A percentile compares a stretch with the other conserved stretches of the same genome.
Evolutionary conservation across 1,140 invertebrate species (phyloP).

Genomic region (Pseudachorutes palmiensis): DNA sequence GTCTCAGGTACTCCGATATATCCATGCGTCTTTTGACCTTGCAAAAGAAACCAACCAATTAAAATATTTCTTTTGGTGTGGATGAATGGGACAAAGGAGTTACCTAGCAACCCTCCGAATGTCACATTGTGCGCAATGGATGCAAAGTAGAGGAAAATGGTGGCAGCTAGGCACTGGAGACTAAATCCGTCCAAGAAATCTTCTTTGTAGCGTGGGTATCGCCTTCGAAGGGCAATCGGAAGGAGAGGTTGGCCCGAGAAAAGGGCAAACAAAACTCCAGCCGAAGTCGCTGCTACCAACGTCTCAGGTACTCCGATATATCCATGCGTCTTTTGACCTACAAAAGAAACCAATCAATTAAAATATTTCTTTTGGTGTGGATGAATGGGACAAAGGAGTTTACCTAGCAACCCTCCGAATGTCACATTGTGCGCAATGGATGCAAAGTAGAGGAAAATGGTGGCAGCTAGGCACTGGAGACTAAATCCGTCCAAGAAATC

Average conservation of each 20-base stretch:
- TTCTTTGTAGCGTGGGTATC: constrained; percentile 74
- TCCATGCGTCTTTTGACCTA: constrained; percentile 74
- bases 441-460: constrained; percentile 94
- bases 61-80: neutral
- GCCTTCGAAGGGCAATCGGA: constrained; percentile 82
- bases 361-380: constrained; percentile 43
- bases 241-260: constrained; percentile 44
- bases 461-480: constrained; percentile 56
- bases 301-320: constrained; percentile 88
- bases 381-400: constrained; percentile 26
- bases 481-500: constrained; percentile 81
- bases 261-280: constrained; percentile 10
- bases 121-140: constrained; percentile 87
- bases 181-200: constrained; percentile 81
- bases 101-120: constrained; percentile 80
- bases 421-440: constrained; percentile 87
- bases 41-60: constrained; percentile 43
- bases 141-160: constrained; percentile 94
- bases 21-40: constrained; percentile 74
- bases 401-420: constrained; percentile 80
- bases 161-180: constrained; percentile 56
- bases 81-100: constrained; percentile 33
- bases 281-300: constrained; percentile 58
- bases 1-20: constrained; percentile 88
- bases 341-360: too few relatives aligned